Evolutionary conservation across 2,113 vertebrate species (phyloP).

Genomic region (Collichthys lucidus): DNA sequence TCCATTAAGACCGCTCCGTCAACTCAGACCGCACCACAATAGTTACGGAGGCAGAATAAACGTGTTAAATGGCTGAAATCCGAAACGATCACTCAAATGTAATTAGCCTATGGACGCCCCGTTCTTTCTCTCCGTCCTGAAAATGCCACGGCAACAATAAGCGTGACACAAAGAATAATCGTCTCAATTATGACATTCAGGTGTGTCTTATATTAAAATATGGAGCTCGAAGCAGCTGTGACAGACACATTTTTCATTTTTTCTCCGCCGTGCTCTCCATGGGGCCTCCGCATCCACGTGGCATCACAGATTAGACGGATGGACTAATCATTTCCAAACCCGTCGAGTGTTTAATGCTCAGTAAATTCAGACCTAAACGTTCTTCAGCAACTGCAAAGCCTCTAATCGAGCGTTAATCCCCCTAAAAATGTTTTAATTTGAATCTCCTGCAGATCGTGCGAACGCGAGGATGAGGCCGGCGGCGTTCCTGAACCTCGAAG

Average conservation of each 20-base stretch:
- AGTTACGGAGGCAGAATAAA: not conserved
- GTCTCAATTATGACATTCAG: not conserved
- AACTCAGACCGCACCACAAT: not conserved
- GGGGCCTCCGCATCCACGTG: not conserved
- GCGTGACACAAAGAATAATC: not conserved
- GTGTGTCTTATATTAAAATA: not conserved
- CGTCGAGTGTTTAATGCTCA: constrained; percentile 11
- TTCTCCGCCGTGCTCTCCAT: not conserved
- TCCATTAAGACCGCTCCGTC: too few species aligned
- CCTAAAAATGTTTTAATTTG: constrained; percentile 30
- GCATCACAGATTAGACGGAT: constrained; percentile 19
- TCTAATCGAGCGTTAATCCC: constrained; percentile 23
- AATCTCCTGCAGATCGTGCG: constrained; percentile 37
- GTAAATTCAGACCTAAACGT: constrained; percentile 35
- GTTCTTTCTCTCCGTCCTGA: not conserved
- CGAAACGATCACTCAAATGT: not conserved
- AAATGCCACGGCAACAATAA: not conserved
- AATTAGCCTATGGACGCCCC: not conserved
- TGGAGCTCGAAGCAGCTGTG: not conserved
- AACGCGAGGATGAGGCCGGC: constrained; percentile 11
- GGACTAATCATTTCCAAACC: not conserved
- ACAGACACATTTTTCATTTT: not conserved
- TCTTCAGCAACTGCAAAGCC: constrained; percentile 37
- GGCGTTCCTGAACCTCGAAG: constrained; percentile 48
- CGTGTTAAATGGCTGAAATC: not conserved